Base-by-base conservation (phyloP, 2,888 invertebrate genomes). In the Tricholauxania praeusta region DNA sequence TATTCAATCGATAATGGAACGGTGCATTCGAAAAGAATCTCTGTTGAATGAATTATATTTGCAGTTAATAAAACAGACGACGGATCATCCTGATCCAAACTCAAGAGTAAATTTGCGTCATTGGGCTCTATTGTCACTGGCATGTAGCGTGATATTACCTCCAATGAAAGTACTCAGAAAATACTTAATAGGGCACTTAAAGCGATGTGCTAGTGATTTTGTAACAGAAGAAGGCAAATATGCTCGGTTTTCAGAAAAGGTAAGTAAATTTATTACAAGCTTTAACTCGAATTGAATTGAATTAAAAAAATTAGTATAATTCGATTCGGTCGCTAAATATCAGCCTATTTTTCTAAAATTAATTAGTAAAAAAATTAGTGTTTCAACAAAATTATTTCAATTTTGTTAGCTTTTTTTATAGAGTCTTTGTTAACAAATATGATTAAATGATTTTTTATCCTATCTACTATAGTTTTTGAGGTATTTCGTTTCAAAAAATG, bases 171-270 rank as follows among this genome's bases (percentile, higher is more conserved):
- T 94, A 4, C 91, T 97, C 76, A 90, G 96, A 52, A 93, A 96
- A 81, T 94, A 97, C 87, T 89, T 98, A 71, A 93, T 96, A 60
- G 93, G 96, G 0, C 98, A 98, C 86, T 89, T 98, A 81, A 94
- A 96, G 79, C 91, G 96, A 80, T 95, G 97, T 83, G 93, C 96
- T 48, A 92, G 94, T 75, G 95, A 96, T 87, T 94, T 93, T 79
- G 92, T 94, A 0, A 95, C 96, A 0, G 97, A 97, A 86, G 97
- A 98, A 87, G 97, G 97, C 59, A 96, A 96, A 89, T 98, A 95
- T 87, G 97, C 98, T 0, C 88, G 97, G 77, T 94, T 97, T 84
- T 96, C 97, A 14, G 96, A 97, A 82, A 95, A 95, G 89, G 93
- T 92, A 85, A 76, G 67, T 73, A 19, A 28, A 4, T 4, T 3